Evolutionary conservation across 2,797 vertebrate genomes (phyloP).

Genomic region (Cephalopachus bancanus): DNA sequence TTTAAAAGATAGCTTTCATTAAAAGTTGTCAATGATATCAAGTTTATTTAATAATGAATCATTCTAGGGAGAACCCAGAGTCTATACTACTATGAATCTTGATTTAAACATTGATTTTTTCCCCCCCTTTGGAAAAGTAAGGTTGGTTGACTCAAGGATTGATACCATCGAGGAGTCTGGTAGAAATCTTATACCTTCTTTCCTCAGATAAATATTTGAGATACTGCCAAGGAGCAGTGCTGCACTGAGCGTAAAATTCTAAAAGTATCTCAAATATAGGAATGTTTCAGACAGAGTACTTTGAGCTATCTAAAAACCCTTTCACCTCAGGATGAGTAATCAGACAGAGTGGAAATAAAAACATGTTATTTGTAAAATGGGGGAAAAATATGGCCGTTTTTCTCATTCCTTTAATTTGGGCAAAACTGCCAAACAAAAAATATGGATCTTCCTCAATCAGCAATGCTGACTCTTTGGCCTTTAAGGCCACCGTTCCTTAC

Average conservation of each 20-base stretch:
- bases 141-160: background rate
- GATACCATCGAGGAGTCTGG: background rate
- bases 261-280: background rate
- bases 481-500: background rate
- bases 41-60: slow-evolving; percentile 13
- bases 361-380: background rate
- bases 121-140: background rate
- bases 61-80: background rate
- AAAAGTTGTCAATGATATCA: background rate
- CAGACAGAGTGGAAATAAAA: background rate
- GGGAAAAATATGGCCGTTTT: background rate
- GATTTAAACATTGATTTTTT: slow-evolving; percentile 1
- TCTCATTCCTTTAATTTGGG: slow-evolving; percentile 35
- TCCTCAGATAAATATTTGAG: background rate
- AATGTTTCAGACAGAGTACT: background rate
- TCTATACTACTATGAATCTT: background rate
- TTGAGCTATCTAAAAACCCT: background rate
- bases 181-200: background rate
- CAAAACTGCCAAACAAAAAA: slow-evolving; percentile 36
- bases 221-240: background rate
- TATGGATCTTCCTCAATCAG: background rate
- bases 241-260: background rate
- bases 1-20: background rate
- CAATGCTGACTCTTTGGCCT: slow-evolving; percentile 61
- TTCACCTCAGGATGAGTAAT: background rate